A percentile compares a stretch with the other conserved stretches of the same genome.
Conservation (phyloP, 2,797 vertebrate genomes). For the Toxotes lorentzi region DNA sequence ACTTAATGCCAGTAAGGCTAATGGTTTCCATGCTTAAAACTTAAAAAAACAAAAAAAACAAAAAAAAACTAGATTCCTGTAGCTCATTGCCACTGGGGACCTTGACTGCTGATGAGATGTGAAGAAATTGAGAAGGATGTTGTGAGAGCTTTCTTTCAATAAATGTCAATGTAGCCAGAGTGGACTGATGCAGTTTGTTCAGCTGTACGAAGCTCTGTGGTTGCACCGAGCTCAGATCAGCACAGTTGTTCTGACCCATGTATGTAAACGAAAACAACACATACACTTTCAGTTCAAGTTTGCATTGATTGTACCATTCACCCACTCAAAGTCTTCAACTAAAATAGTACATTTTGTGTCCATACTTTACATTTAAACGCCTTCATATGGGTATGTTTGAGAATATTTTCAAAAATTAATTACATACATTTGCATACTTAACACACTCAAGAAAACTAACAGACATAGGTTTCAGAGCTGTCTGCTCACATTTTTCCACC, state of each 20-base stretch:
- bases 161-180: constrained; percentile 22
- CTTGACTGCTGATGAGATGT: constrained; percentile 60
- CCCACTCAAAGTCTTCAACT: background rate
- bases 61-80: constrained; percentile 58
- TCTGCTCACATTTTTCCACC: constrained; percentile 46
- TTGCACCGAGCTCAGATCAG: constrained; percentile 4
- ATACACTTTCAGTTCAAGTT: constrained; percentile 1
- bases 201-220: constrained; percentile 9
- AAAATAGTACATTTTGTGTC: background rate
- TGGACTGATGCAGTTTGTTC: constrained; percentile 21
- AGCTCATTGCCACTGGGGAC: constrained; percentile 38
- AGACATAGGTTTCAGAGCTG: constrained; percentile 40
- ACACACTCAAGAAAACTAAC: constrained; percentile 22
- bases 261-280: constrained; percentile 13
- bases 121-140: constrained; percentile 52
- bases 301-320: background rate
- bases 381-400: background rate
- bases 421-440: constrained; percentile 36
- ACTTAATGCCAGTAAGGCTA: constrained; percentile 65
- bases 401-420: background rate
- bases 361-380: background rate
- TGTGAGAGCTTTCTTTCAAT: constrained; percentile 49
- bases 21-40: constrained; percentile 53
- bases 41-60: constrained; percentile 50
- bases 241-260: background rate